A percentile compares a stretch with the other conserved stretches of the same genome.
Conservation (phyloP, 2,797 vertebrate species). For the Sphaeramia orbicularis region DNA sequence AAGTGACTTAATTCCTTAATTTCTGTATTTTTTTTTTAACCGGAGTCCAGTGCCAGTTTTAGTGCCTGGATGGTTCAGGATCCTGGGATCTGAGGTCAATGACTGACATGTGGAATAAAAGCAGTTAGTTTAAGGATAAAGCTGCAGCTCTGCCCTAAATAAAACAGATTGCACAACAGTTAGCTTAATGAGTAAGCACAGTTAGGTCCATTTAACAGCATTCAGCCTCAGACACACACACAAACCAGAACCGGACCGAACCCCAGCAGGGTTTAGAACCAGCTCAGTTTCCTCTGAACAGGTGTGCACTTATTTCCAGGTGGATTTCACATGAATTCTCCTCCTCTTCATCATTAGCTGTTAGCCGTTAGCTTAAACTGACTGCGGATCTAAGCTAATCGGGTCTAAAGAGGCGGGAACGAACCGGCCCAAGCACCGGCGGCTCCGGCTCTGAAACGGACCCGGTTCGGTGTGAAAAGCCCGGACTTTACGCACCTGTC, state of each 20-base stretch:
- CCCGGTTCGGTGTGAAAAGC: accelerated
- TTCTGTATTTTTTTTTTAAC: too few relatives aligned
- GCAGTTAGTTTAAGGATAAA: not conserved
- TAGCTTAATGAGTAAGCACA: slow-evolving; percentile 26
- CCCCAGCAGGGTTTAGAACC: accelerated
- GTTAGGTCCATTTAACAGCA: slow-evolving; percentile 9
- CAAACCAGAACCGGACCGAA: not conserved
- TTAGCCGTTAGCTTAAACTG: too few relatives aligned
- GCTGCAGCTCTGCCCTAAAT: not conserved
- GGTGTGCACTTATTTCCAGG: not conserved
- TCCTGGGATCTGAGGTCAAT: too few relatives aligned
- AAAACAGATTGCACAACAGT: not conserved
- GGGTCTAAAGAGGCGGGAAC: not conserved
- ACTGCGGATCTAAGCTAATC: too few relatives aligned
- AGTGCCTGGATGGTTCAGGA: too few relatives aligned
- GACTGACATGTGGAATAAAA: too few relatives aligned
- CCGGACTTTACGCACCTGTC: slow-evolving; percentile 61
- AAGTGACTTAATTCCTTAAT: too few relatives aligned
- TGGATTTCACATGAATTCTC: too few relatives aligned
- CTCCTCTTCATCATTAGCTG: too few relatives aligned
- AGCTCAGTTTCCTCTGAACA: not conserved
- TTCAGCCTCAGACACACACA: not conserved
- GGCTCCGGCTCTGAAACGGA: accelerated
- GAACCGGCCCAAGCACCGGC: not conserved
- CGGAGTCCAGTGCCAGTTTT: too few relatives aligned